Conservation (phyloP, 2,797 vertebrate genomes). For the Pantherophis alleghaniensis region DNA sequence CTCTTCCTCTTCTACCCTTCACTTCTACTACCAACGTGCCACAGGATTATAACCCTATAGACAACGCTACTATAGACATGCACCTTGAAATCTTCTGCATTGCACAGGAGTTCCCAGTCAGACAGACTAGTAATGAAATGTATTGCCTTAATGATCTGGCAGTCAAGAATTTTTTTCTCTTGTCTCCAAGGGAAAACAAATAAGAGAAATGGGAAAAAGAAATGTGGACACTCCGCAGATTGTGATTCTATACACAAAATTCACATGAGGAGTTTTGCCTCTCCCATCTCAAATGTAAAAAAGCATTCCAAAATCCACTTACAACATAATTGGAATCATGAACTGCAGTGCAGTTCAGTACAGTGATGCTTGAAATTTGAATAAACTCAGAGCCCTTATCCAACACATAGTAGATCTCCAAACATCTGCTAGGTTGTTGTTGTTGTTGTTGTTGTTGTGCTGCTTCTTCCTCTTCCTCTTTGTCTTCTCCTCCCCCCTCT, state of each 20-base stretch:
- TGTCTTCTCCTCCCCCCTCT: no score
- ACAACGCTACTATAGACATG: background rate
- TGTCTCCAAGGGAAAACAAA: background rate
- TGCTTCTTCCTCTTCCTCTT: no score
- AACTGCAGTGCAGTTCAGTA: background rate
- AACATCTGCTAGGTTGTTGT: background rate
- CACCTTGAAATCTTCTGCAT: background rate
- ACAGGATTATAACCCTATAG: background rate
- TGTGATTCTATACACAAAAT: background rate
- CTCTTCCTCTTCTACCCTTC: background rate
- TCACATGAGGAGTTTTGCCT: background rate
- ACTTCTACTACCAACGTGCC: background rate
- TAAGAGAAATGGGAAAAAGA: background rate
- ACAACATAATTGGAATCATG: background rate
- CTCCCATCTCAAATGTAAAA: background rate
- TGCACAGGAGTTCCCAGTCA: background rate
- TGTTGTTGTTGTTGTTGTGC: no score
- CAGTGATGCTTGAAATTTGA: background rate
- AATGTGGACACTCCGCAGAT: background rate
- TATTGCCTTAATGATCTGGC: background rate
- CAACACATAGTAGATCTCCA: background rate
- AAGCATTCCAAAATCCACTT: background rate
- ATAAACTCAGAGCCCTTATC: background rate
- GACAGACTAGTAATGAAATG: background rate
- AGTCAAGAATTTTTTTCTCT: background rate